Evolutionary conservation across 2,888 invertebrate genomes (phyloP).

Genomic region (Stenodera caucasica): DNA sequence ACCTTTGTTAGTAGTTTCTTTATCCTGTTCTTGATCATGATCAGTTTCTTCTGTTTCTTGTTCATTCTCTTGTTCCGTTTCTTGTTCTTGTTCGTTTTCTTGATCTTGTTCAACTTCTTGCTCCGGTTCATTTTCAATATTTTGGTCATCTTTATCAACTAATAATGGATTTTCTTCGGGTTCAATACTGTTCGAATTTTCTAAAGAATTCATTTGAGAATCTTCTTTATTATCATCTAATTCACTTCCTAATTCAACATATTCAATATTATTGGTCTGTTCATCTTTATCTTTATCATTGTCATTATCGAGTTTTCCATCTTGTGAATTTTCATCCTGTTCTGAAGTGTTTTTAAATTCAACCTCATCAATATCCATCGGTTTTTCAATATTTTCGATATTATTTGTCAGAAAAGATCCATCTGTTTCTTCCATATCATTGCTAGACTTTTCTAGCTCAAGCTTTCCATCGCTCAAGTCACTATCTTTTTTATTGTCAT

Average conservation of each 20-base stretch:
- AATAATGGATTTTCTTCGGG: slow-evolving; percentile 1
- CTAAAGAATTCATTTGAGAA: not conserved
- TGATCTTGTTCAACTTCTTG: not conserved
- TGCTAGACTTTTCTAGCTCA: not conserved
- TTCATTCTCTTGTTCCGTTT: not conserved
- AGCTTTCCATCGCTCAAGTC: not conserved
- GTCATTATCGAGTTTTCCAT: slow-evolving; percentile 38
- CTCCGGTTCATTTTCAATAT: not conserved
- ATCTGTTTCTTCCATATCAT: slow-evolving; percentile 34
- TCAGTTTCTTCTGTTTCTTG: slow-evolving; percentile 8
- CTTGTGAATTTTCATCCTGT: slow-evolving; percentile 11
- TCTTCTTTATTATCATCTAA: slow-evolving; percentile 11
- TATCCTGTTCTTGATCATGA: slow-evolving; percentile 13
- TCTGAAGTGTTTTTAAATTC: not conserved
- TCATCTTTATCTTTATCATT: slow-evolving; percentile 25
- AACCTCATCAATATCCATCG: not conserved
- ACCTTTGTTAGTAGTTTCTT: slow-evolving; percentile 29
- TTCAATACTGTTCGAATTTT: not conserved
- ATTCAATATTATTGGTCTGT: slow-evolving; percentile 18
- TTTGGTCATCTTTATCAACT: slow-evolving; percentile 4
- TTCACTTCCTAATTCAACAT: slow-evolving; percentile 15
- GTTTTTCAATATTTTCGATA: not conserved
- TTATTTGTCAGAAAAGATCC: slow-evolving; percentile 12
- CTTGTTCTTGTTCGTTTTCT: not conserved
- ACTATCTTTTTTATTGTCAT: not conserved